phyloP scores from a whole-genome alignment of 1,140 invertebrate species.

The Maconellicoccus hirsutus region DNA sequence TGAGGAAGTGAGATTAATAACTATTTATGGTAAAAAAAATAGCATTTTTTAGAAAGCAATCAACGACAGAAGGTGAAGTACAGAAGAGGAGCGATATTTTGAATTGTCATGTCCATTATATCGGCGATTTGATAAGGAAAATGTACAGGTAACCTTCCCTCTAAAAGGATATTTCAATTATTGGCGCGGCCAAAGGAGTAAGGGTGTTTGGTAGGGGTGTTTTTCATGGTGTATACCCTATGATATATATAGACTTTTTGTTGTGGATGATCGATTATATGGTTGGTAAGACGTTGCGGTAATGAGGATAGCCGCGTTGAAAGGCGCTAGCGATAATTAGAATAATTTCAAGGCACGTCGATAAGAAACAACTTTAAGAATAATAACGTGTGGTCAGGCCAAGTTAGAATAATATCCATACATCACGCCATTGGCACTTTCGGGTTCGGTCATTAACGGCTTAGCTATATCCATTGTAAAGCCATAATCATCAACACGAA shows the following conservation, averaged over 20 bases:
- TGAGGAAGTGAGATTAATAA: too few species aligned
- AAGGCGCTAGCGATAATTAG: conserved; percentile 7
- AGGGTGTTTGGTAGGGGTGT: too few species aligned
- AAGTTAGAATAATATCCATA: conserved; percentile 16
- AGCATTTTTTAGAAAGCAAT: too few species aligned
- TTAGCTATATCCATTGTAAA: conserved; percentile 12
- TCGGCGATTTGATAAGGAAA: too few species aligned
- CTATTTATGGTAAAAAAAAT: too few species aligned
- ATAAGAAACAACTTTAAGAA: conserved; percentile 17
- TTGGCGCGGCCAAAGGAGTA: too few species aligned
- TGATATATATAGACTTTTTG: not conserved
- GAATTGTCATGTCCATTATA: too few species aligned
- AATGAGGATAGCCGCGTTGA: conserved; percentile 7
- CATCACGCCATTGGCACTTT: conserved; percentile 18
- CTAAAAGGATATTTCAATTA: too few species aligned
- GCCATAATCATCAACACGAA: conserved; percentile 17
- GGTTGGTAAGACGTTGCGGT: not conserved
- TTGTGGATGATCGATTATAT: not conserved
- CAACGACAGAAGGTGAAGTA: too few species aligned
- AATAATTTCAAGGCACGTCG: conserved; percentile 11
- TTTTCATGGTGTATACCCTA: too few species aligned
- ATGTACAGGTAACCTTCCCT: too few species aligned
- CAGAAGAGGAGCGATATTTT: too few species aligned
- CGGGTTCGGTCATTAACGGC: conserved; percentile 12
- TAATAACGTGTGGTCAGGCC: conserved; percentile 14